Evolutionary conservation across 2,113 vertebrate species (phyloP).

Genomic region (Elaphurus davidianus): DNA sequence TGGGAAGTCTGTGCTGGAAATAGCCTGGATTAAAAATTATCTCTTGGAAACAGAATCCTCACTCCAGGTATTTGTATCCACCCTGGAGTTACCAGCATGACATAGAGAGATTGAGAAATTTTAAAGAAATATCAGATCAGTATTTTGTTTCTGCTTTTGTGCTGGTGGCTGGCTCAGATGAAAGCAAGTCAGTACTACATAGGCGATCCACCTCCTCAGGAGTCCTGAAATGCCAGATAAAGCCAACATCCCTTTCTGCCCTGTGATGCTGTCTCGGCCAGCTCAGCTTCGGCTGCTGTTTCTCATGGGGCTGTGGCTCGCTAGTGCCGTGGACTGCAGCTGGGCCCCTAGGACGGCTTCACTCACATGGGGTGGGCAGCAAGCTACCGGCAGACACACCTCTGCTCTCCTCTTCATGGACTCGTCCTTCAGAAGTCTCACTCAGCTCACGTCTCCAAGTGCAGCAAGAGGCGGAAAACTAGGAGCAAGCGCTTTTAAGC

Average conservation of each 20-base stretch:
- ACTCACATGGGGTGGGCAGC: neutral
- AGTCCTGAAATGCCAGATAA: neutral
- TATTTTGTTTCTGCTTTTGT: neutral
- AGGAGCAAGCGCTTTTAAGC: neutral
- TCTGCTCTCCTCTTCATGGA: no score
- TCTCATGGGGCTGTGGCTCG: neutral
- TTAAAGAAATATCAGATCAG: neutral
- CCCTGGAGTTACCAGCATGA: neutral
- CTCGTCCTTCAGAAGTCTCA: neutral
- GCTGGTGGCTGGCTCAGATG: neutral
- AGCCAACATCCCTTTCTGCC: no score
- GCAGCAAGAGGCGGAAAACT: neutral
- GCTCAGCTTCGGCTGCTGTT: neutral
- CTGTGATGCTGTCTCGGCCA: neutral
- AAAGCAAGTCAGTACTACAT: neutral
- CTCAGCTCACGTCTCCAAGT: neutral
- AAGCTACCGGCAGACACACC: no score
- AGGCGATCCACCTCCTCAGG: neutral
- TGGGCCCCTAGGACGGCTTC: neutral
- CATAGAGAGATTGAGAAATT: neutral
- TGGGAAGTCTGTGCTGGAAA: neutral
- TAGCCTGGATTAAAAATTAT: neutral
- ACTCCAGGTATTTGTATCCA: neutral
- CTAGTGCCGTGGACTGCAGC: no score
- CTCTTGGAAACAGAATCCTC: neutral